Percentiles rank a stretch among this genome's conserved stretches.
Evolutionary conservation across 2,797 vertebrate species (phyloP).

Genomic region (Chelonia mydas): DNA sequence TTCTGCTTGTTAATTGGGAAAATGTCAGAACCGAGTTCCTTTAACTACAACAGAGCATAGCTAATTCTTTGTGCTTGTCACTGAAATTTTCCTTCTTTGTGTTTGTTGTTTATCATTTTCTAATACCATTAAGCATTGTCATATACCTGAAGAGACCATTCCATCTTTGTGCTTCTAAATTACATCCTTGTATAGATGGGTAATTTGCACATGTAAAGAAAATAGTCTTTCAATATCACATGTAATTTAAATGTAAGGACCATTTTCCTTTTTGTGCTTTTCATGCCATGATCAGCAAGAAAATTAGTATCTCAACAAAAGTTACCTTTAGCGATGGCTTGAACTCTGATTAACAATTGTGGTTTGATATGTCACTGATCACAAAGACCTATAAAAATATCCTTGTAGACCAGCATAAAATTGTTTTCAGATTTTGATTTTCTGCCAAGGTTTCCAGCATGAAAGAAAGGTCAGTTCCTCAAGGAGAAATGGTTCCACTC

Average conservation of each 20-base stretch:
- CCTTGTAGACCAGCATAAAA: neutral
- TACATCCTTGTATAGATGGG: neutral
- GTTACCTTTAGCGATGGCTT: rapidly evolving
- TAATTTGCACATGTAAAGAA: neutral
- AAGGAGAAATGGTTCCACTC: neutral
- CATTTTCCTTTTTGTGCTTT: neutral
- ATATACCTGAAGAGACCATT: neutral
- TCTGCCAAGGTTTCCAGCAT: neutral
- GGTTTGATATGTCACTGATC: neutral
- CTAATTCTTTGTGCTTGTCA: neutral
- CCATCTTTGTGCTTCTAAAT: neutral
- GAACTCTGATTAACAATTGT: neutral
- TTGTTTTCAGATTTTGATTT: constrained; percentile 7
- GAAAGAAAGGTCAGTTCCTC: neutral
- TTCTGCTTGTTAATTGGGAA: neutral
- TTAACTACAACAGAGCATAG: neutral
- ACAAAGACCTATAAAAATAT: neutral
- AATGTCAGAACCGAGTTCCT: neutral
- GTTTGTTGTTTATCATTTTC: constrained; percentile 3
- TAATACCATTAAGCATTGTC: neutral
- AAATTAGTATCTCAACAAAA: neutral
- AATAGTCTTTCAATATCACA: neutral
- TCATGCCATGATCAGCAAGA: neutral
- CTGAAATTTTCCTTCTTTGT: neutral
- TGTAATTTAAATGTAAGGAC: neutral